A percentile compares a stretch with the other conserved stretches of the same genome.
phyloP scores from a whole-genome alignment of 2,888 invertebrate species.

The Ceramica pisi region DNA sequence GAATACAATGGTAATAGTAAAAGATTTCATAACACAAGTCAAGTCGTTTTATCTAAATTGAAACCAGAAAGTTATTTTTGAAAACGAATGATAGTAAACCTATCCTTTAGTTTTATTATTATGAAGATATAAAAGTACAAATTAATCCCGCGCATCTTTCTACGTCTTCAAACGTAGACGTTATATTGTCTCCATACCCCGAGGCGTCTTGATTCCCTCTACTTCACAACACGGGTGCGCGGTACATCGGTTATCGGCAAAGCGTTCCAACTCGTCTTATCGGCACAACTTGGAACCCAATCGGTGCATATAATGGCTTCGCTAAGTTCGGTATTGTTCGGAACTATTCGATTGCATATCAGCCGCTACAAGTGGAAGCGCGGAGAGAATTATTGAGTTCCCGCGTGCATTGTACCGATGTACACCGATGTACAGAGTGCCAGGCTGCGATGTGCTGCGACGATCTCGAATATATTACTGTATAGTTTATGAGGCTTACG shows the following conservation, averaged over 20 bases:
- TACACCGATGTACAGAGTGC: background rate
- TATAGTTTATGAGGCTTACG: conserved; percentile 8
- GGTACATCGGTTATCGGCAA: conserved; percentile 53
- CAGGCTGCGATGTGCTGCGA: background rate
- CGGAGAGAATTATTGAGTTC: conserved; percentile 39
- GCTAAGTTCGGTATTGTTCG: conserved; percentile 54
- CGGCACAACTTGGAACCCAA: conserved; percentile 43
- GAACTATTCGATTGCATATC: conserved; percentile 58
- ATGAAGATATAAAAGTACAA: background rate
- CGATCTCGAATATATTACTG: conserved; percentile 15
- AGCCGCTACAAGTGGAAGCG: conserved; percentile 34
- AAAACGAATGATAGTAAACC: background rate
- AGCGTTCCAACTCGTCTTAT: conserved; percentile 55
- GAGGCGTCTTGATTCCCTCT: background rate
- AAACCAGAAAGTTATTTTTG: background rate
- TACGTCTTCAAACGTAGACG: too few species aligned
- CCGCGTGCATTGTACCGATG: conserved; percentile 10
- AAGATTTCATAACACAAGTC: background rate
- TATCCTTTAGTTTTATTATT: background rate
- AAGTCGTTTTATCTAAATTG: background rate
- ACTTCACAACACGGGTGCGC: conserved; percentile 7
- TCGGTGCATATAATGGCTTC: conserved; percentile 53
- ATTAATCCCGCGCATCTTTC: background rate
- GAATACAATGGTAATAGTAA: too few species aligned
- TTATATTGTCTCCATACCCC: conserved; percentile 4